Evolutionary conservation across 2,888 invertebrate genomes (phyloP), one percentile per base, ranked within the genome.

Genomic region (Agriotes lineatus): DNA sequence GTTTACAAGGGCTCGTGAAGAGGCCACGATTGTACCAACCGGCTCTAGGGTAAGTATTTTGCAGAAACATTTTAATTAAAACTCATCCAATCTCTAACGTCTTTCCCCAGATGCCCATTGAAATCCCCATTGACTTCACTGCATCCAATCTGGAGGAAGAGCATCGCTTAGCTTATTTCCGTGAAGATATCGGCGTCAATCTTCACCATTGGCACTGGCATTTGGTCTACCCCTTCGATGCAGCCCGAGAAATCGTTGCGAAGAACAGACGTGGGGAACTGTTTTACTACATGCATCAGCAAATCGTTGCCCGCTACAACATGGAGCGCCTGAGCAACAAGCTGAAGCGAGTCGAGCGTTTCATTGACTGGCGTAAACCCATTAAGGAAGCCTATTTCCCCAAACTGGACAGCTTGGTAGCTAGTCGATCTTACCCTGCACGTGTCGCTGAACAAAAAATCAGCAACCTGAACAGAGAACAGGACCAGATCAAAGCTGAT

Each of bases 121-220:
- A 88, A 56, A 91, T 94, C 72, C 92, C 93, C 0, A 80, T 84
- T 19, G 91, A 93, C 84, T 94, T 90, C 81, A 93, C 95, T 0
- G 95, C 94, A 0, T 89, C 90, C 0, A 88, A 90, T 71, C 78
- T 86, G 1, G 94, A 95, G 77, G 90, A 90, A 0, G 95, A 96
- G 77, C 94, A 95, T 82, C 88, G 91, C 3, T 82, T 94, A 69
- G 92, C 93, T 25, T 96, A 95, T 84, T 95, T 93, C 88, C 89
- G 95, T 39, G 95, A 95, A 81, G 95, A 95, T 82, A 86, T 94
- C 69, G 94, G 94, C 72, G 87, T 95, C 75, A 95, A 95, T 84
- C 89, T 94, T 57, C 95, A 95, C 82, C 95, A 96, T 81, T 96
- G 95, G 95, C 95, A 95, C 81, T 95, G 95, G 95, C 95, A 96